Conservation (phyloP, 1,140 invertebrate species). For the Heliconius nattereri region DNA sequence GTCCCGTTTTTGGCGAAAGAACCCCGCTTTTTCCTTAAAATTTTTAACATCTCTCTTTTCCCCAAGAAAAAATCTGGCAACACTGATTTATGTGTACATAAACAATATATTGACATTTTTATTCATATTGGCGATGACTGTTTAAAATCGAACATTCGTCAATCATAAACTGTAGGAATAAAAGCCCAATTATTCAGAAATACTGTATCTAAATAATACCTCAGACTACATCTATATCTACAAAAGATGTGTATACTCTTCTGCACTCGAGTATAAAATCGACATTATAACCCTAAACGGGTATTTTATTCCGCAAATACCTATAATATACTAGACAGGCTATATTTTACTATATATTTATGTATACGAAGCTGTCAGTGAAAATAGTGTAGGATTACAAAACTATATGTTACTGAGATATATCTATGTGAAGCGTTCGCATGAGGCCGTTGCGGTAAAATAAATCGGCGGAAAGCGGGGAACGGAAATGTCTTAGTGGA, state of each 20-base stretch:
- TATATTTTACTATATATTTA: neutral
- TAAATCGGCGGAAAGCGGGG: too few species aligned
- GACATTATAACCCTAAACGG: neutral
- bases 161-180: neutral
- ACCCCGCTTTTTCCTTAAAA: too few species aligned
- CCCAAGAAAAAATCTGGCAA: too few species aligned
- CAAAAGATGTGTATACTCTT: constrained; percentile 7
- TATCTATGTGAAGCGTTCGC: too few species aligned
- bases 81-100: neutral
- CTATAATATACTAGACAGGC: neutral
- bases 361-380: neutral
- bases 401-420: neutral
- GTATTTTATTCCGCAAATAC: neutral
- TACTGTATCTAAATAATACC: constrained; percentile 1
- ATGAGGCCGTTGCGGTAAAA: too few species aligned
- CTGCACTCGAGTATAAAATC: neutral
- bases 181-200: neutral
- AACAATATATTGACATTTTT: neutral
- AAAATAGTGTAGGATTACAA: neutral
- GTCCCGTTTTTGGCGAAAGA: too few species aligned
- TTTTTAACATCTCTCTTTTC: too few species aligned
- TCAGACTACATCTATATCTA: neutral
- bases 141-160: neutral
- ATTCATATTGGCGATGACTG: neutral
- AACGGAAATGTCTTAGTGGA: too few species aligned